Evolutionary conservation across 2,113 vertebrate species (phyloP).

Genomic region (Catharus bicknelli): DNA sequence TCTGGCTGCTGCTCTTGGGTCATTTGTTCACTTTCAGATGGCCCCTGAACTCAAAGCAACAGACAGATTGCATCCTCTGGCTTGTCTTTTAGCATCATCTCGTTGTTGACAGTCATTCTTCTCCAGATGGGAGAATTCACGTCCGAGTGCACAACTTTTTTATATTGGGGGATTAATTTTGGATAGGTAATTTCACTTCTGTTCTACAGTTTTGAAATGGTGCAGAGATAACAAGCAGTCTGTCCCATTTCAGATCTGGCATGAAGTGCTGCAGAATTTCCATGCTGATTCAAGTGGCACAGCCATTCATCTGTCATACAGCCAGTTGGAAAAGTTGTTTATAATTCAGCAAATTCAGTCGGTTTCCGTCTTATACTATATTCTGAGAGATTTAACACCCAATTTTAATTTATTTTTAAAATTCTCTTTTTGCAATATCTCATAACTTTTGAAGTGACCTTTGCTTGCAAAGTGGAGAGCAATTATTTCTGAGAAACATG

Average conservation of each 20-base stretch:
- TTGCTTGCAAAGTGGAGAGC: neutral
- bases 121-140: conserved; percentile 31
- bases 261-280: conserved; percentile 24
- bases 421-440: neutral
- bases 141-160: neutral
- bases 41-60: neutral
- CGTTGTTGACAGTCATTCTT: neutral
- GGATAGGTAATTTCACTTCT: neutral
- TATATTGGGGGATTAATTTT: neutral
- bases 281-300: neutral
- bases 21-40: neutral
- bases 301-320: neutral
- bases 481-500: neutral
- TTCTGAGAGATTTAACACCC: neutral
- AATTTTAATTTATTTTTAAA: neutral
- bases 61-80: neutral
- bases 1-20: neutral
- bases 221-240: neutral
- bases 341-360: conserved; percentile 16
- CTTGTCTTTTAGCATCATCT: neutral
- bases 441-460: neutral
- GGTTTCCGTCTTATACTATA: neutral
- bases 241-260: neutral
- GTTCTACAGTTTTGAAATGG: neutral
- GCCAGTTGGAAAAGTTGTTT: neutral